A percentile compares a stretch with the other conserved stretches of the same genome.
phyloP scores from a whole-genome alignment of 2,888 invertebrate species.

The Leptopilina drosophilae region DNA sequence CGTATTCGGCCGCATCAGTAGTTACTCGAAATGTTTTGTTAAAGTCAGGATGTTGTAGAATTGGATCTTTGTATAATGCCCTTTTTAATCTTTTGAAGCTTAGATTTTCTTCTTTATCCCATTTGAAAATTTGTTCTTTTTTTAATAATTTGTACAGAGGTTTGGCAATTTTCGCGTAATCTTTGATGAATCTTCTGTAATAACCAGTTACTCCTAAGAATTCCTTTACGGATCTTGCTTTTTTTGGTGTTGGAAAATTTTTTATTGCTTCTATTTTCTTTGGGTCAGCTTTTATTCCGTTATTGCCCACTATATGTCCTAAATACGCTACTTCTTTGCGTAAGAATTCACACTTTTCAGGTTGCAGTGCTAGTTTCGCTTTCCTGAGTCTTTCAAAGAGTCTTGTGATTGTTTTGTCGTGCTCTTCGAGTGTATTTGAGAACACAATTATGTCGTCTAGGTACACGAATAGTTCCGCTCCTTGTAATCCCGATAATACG shows the following conservation, averaged over 20 bases:
- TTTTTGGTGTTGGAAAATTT: neutral
- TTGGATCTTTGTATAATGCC: neutral
- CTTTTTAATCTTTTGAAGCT: neutral
- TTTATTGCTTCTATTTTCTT: slow-evolving; percentile 44
- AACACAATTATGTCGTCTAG: neutral
- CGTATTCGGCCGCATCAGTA: neutral
- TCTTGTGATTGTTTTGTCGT: neutral
- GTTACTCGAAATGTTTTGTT: neutral
- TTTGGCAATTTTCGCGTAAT: neutral
- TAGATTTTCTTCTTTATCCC: neutral
- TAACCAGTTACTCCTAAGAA: neutral
- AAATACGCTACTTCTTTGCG: slow-evolving; percentile 51
- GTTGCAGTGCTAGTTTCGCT: neutral
- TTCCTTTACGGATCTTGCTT: neutral
- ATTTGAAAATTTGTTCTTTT: neutral
- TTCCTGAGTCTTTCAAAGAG: neutral
- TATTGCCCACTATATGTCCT: slow-evolving; percentile 51
- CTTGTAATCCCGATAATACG: neutral
- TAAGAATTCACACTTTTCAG: slow-evolving; percentile 53
- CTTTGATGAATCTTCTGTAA: neutral
- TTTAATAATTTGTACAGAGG: neutral
- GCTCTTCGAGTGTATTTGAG: neutral
- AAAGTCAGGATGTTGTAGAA: neutral
- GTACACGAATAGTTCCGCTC: neutral
- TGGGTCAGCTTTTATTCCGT: slow-evolving; percentile 53